Base-by-base conservation (phyloP, 2,113 vertebrate species). In the Leucosticte australis region DNA sequence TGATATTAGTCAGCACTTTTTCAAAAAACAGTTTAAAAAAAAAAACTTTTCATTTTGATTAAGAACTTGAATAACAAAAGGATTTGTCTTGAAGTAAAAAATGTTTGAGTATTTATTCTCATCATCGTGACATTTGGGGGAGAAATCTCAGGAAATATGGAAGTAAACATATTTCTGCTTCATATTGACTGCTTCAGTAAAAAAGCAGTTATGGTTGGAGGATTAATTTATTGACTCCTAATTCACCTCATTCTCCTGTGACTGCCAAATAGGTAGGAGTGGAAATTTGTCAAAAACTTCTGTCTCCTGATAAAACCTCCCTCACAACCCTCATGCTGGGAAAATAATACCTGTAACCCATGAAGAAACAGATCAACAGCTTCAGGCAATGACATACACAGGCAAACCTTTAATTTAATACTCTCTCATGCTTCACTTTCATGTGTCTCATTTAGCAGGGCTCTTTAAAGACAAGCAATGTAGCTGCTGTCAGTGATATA, bases 331-430 rank as follows among this genome's bases (percentile, higher is more conserved):
- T 92, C 88, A 86, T 4, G 7, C 83, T 81, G 71, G 60, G 88
- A 96, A 96, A 96, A 78, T 67, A 92, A 88, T 92, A 93, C 79
- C 89, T 83, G 27, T 70, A 94, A 90, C 30, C 87, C 79, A 67
- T 52, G 79, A 96, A 95, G 68, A 94, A 95, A 88, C 60, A 95
- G 90, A 86, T 47, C 8, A 0, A 88, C 83, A 89, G 88, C 95
- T 94, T 49, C 87, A 92, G 95, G 95, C 94, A 93, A 93, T 71
- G 89, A 83, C 84, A 92, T 69, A 76, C 47, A 70, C 68, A 86
- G 68, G 77, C 71, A 92, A 86, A 96, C 44, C 69, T 89, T 93
- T 95, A 78, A 96, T 90, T 95, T 86, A 95, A 75, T 83, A 47
- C 76, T 88, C 64, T 74, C 90, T 86, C 64, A 55, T 53, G 71